Conservation (phyloP, 2,113 vertebrate species). For the Capreolus pygargus region DNA sequence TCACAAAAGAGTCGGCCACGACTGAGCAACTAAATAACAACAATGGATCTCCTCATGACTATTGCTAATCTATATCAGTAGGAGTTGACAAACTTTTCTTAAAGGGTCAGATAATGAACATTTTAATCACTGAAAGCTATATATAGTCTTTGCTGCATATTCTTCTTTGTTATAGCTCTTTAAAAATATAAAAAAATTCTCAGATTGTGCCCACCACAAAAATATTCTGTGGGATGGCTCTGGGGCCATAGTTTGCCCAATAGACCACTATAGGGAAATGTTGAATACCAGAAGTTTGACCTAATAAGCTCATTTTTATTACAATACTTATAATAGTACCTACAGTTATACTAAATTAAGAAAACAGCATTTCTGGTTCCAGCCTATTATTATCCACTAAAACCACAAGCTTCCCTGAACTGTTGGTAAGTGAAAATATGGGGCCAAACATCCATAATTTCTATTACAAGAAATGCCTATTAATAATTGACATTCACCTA, state of each 20-base stretch:
- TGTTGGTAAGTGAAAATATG: conserved; percentile 48
- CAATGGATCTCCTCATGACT: background rate
- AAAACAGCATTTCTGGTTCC: background rate
- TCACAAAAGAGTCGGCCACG: background rate
- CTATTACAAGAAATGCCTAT: conserved; percentile 13
- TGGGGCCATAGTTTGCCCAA: background rate
- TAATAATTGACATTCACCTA: conserved; percentile 32
- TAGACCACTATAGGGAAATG: background rate
- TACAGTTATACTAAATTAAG: conserved; percentile 34
- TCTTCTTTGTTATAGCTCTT: background rate
- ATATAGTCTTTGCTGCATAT: background rate
- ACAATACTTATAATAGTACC: background rate
- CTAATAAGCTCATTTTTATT: conserved; percentile 2
- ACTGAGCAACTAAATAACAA: background rate
- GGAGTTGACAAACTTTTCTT: background rate
- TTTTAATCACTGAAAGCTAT: background rate
- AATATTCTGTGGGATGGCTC: background rate
- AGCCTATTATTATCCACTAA: background rate
- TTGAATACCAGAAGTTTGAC: background rate
- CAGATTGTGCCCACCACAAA: background rate
- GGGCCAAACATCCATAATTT: background rate
- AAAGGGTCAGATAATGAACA: conserved; percentile 19
- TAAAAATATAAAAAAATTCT: conserved; percentile 39
- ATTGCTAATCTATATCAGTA: conserved; percentile 10
- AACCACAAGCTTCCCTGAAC: conserved; percentile 28